Percentiles rank a stretch among this genome's conserved stretches.
phyloP scores from a whole-genome alignment of 2,888 invertebrate genomes.

The Melinopterus prodromus region DNA sequence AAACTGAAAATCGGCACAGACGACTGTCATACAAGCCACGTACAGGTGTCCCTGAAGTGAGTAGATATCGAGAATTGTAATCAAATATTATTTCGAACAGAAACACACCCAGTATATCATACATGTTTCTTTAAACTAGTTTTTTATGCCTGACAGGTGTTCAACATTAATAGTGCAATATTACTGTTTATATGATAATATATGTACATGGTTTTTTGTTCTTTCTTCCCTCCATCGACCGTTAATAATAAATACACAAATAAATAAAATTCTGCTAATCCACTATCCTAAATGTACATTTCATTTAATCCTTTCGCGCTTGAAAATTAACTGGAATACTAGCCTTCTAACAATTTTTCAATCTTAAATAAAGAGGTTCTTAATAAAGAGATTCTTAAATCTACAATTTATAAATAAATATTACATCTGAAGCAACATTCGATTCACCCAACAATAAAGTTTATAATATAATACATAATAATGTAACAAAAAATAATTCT shows the following conservation, averaged over 20 bases:
- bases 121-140: neutral
- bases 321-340: neutral
- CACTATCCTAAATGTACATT: constrained; percentile 35
- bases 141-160: neutral
- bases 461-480: neutral
- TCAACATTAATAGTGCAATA: neutral
- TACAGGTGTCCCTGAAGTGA: neutral
- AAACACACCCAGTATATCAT: neutral
- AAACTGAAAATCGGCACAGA: neutral
- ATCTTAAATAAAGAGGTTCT: constrained; percentile 18
- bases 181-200: neutral
- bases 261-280: constrained; percentile 36
- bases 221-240: neutral
- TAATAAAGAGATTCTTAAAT: neutral
- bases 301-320: constrained; percentile 27
- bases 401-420: neutral
- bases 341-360: constrained; percentile 30
- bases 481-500: constrained; percentile 16
- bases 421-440: neutral
- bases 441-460: neutral
- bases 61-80: neutral
- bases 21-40: neutral
- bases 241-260: constrained; percentile 32
- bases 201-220: neutral
- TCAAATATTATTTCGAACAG: neutral